Conservation (phyloP, 2,797 vertebrate species). For the Morelia viridis region DNA sequence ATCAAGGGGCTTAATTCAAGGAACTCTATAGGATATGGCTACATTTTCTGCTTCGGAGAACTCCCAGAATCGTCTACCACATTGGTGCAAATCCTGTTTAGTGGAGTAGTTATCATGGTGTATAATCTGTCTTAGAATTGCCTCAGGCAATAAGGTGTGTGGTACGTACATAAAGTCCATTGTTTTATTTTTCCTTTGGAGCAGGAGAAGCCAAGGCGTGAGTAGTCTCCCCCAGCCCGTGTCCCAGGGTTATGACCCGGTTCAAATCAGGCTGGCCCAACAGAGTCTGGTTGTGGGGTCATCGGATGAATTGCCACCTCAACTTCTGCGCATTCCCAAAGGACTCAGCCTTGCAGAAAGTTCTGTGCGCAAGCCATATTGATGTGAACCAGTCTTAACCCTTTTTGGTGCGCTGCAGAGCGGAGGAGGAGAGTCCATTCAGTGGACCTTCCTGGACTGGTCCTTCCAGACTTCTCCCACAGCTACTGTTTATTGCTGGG, state of each 20-base stretch:
- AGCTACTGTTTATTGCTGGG: slow-evolving; percentile 40
- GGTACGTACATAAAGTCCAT: not conserved
- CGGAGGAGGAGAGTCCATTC: not conserved
- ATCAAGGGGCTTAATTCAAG: not conserved
- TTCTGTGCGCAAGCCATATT: not conserved
- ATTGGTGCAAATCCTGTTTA: not conserved
- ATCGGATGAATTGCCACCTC: too few relatives aligned
- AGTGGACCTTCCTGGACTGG: slow-evolving; percentile 15
- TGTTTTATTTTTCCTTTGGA: not conserved
- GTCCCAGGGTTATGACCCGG: not conserved
- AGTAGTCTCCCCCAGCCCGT: not conserved
- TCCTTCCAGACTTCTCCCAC: slow-evolving; percentile 47
- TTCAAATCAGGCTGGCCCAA: not conserved
- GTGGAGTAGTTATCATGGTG: too few relatives aligned
- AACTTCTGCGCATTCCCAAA: not conserved
- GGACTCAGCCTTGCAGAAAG: not conserved
- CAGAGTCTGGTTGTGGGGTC: not conserved
- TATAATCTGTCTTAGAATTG: not conserved
- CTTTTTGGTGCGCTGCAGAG: too few relatives aligned
- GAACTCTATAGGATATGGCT: not conserved
- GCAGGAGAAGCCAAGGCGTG: not conserved
- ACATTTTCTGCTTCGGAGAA: too few relatives aligned
- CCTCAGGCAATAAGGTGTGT: too few relatives aligned
- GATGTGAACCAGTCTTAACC: too few relatives aligned
- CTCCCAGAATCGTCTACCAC: not conserved